These are phyloP conservation scores for Lasioglossum vierecki DNA, from an alignment of 2,888 invertebrate species.

Conservation along the genomic window DNA sequence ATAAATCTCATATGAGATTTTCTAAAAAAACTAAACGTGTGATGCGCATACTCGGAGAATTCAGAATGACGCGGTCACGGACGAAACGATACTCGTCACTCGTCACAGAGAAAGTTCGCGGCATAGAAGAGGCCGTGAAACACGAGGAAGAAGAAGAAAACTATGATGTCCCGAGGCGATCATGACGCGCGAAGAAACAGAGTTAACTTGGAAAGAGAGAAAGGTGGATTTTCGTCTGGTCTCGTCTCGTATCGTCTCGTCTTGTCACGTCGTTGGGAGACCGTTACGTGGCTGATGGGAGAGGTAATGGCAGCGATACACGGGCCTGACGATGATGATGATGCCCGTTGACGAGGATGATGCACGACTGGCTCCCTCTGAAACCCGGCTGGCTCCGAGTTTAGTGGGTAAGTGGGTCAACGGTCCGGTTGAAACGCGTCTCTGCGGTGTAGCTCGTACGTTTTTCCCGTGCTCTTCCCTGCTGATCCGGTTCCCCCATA, in stretches of 20 bases:
- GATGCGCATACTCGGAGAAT: not conserved
- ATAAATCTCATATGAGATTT: no score
- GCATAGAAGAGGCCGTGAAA: constrained; percentile 44
- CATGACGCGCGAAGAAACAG: not conserved
- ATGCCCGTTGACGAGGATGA: constrained; percentile 40
- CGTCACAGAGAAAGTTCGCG: constrained; percentile 81
- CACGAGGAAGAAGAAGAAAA: constrained; percentile 2
- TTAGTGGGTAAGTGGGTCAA: constrained; percentile 83
- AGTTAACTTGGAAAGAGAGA: constrained; percentile 47
- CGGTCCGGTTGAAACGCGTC: constrained; percentile 75
- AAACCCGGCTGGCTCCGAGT: constrained; percentile 69
- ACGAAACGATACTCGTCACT: constrained; percentile 82
- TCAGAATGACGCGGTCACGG: constrained; percentile 15
- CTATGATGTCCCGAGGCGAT: not conserved
- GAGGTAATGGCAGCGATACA: constrained; percentile 18
- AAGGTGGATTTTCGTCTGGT: constrained; percentile 15
- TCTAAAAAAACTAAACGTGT: not conserved
- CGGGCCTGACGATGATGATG: constrained; percentile 29
- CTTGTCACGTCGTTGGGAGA: not conserved
- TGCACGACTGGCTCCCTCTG: constrained; percentile 44
- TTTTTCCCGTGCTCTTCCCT: constrained; percentile 24
- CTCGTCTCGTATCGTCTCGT: not conserved
- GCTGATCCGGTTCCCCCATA: not conserved
- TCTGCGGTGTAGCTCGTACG: constrained; percentile 26
- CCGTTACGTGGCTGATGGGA: constrained; percentile 35